phyloP scores from a whole-genome alignment of 1,140 invertebrate genomes.

The Schmidtea mediterranea region DNA sequence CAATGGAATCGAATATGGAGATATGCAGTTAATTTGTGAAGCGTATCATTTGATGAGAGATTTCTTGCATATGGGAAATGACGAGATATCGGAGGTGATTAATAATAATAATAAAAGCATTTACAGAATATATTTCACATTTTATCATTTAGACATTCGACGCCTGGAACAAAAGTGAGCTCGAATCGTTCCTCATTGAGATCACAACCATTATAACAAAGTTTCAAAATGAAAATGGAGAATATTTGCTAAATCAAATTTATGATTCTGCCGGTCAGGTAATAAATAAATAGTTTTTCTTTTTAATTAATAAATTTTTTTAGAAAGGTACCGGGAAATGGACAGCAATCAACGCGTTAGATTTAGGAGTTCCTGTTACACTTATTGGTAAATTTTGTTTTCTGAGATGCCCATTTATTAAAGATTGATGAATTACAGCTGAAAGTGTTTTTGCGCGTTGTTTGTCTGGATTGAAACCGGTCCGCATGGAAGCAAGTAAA shows the following conservation, averaged over 20 bases:
- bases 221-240: slow-evolving; percentile 58
- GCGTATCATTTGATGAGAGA: slow-evolving; percentile 77
- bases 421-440: no score
- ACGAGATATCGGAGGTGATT: slow-evolving; percentile 65
- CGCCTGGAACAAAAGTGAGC: slow-evolving; percentile 77
- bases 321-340: slow-evolving; percentile 54
- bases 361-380: slow-evolving; percentile 2
- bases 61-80: slow-evolving; percentile 41
- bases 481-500: slow-evolving; percentile 40
- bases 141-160: slow-evolving; percentile 39
- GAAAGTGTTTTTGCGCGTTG: slow-evolving; percentile 90
- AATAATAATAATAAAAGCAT: slow-evolving; percentile 10
- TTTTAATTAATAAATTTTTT: slow-evolving; percentile 3
- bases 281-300: slow-evolving; percentile 5
- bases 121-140: slow-evolving; percentile 1
- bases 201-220: slow-evolving; percentile 86
- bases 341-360: slow-evolving; percentile 19
- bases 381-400: slow-evolving; percentile 36
- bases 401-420: no score
- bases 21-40: slow-evolving; percentile 97
- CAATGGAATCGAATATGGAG: slow-evolving; percentile 48
- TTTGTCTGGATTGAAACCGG: slow-evolving; percentile 59
- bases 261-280: slow-evolving; percentile 70
- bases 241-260: slow-evolving; percentile 61
- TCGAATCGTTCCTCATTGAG: slow-evolving; percentile 92